Evolutionary conservation across 2,888 invertebrate genomes (phyloP), one percentile per base, ranked within the genome.

Genomic region (Ochlodes sylvanus): DNA sequence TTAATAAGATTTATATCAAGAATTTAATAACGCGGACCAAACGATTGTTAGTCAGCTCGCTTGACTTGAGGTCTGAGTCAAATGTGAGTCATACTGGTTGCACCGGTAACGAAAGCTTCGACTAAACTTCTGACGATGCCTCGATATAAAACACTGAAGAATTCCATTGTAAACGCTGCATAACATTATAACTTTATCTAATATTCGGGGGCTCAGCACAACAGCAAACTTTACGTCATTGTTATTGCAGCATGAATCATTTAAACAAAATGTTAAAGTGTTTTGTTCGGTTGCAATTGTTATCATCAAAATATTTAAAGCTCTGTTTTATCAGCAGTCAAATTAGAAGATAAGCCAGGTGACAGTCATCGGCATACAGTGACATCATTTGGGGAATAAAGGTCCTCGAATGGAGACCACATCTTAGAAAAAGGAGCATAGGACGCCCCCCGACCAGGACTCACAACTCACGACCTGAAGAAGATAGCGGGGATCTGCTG

Each of bases 161-260:
- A 90, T 91, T 85, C 86, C 81, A 90, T 92, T 91, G 91, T 90
- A 77, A 77, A 79, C 76, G 77, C 83, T 84, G 83, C 83, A 81
- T 81, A 82, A 87, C 19, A 90, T 88, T 90, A 90, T 86, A 82
- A 80, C 79, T 83, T 85, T 88, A 87, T 75, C 74, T 75, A 70
- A 66, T 57, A 68, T 63, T 72, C 34, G 47, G 55, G 7, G 58
- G 50, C 50, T 79, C 75, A 76, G 61, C 27, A 79, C 75, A 77
- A 81, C 81, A 79, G 77, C 76, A 73, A 73, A 73, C 73, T 71
- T 70, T 34, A 71, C 60, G 66, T 70, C 71, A 73, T 75, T 73
- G 74, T 75, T 72, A 67, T 44, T 61, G 66, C 69, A 54, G 71
- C 66, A 70, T 76, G 75, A 76, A 71, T 76, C 76, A 75, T 71